These are phyloP conservation scores for Trissolcus basalis DNA, from an alignment of 1,140 invertebrate species.

Conservation along the genomic window DNA sequence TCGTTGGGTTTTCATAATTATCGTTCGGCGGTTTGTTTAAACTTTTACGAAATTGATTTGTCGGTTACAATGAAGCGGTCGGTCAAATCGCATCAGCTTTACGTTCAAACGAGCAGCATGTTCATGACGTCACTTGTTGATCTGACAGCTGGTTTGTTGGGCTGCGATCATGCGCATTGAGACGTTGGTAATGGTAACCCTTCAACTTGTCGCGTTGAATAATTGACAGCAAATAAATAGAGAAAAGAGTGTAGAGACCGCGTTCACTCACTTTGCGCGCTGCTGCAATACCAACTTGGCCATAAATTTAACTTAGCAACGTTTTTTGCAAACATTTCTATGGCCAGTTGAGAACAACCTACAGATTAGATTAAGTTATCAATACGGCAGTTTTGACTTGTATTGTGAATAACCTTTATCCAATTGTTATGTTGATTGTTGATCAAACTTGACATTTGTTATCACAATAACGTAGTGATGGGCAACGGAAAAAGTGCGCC, in stretches of 20 bases:
- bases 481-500: conserved; percentile 85
- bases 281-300: neutral
- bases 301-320: neutral
- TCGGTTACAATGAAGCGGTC: too few relatives aligned
- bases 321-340: neutral
- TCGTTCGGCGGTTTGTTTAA: too few relatives aligned
- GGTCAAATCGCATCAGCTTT: too few relatives aligned
- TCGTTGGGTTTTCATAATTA: too few relatives aligned
- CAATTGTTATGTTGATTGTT: conserved; percentile 5
- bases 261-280: neutral
- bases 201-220: conserved; percentile 2
- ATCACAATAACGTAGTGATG: conserved; percentile 73
- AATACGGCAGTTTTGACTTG: neutral
- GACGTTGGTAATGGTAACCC: conserved; percentile 3
- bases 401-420: neutral
- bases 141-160: neutral
- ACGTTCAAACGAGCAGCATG: too few relatives aligned
- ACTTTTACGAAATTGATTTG: too few relatives aligned
- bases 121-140: neutral
- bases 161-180: conserved; percentile 3
- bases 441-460: neutral
- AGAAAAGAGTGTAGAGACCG: neutral
- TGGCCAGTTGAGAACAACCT: neutral
- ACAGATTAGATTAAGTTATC: neutral
- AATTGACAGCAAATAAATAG: conserved; percentile 1